Evolutionary conservation across 2,797 vertebrate genomes (phyloP).

Genomic region (Sebastes goodei): DNA sequence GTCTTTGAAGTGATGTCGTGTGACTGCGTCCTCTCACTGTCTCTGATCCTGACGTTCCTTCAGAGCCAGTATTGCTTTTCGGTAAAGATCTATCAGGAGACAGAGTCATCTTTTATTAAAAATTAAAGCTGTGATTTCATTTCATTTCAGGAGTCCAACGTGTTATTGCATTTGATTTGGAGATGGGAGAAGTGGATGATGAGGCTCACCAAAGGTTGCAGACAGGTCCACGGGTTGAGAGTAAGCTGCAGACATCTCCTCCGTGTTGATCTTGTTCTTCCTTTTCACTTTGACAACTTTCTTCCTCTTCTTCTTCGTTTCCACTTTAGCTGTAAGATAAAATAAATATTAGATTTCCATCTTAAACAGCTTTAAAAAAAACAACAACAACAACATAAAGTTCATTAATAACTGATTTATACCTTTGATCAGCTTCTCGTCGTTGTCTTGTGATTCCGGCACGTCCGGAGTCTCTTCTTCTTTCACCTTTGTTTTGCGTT

Average conservation of each 20-base stretch:
- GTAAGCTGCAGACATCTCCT: constrained; percentile 64
- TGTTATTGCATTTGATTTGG: constrained; percentile 18
- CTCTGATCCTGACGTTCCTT: constrained; percentile 84
- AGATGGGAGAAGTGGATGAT: constrained; percentile 12
- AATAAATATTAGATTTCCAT: neutral
- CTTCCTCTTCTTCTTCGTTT: constrained; percentile 78
- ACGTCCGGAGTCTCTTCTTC: constrained; percentile 62
- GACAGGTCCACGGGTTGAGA: constrained; percentile 77
- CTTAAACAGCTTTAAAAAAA: neutral
- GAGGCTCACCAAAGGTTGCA: constrained; percentile 82
- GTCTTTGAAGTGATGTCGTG: constrained; percentile 4
- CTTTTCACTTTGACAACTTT: constrained; percentile 73
- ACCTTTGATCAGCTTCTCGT: constrained; percentile 71
- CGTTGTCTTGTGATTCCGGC: constrained; percentile 49
- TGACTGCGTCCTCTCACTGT: constrained; percentile 43
- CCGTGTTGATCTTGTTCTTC: constrained; percentile 86
- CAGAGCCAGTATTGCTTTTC: constrained; percentile 87
- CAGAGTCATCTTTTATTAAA: constrained; percentile 46
- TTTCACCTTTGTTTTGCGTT: constrained; percentile 67
- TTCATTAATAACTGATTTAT: neutral
- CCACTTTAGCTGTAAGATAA: constrained; percentile 53
- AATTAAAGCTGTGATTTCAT: constrained; percentile 5
- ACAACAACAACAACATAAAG: too few relatives aligned
- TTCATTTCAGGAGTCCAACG: constrained; percentile 37
- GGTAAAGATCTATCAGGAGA: constrained; percentile 85